Conservation (phyloP, 30 jellyfish, hydroid and myxozoan species). For the Hydractinia echinata region DNA sequence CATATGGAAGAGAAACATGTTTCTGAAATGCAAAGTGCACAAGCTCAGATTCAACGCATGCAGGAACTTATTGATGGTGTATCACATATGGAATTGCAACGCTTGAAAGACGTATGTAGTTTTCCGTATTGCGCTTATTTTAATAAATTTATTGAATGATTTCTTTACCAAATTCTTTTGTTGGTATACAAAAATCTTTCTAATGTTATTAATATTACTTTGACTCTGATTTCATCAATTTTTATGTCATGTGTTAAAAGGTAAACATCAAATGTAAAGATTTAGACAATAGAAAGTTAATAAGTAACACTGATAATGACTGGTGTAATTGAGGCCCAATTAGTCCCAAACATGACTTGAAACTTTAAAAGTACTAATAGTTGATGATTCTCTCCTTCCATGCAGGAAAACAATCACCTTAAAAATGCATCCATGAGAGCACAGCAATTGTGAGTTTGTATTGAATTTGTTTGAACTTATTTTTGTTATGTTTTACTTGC, state of each 20-base stretch:
- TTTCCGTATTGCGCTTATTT: not conserved
- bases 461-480: not conserved
- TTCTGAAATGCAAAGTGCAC: constrained; percentile 81
- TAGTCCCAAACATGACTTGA: too few relatives aligned
- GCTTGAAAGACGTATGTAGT: constrained; percentile 57
- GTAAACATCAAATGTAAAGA: too few relatives aligned
- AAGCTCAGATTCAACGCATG: constrained; percentile 58
- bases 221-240: too few relatives aligned
- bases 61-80: constrained; percentile 71
- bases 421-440: constrained; percentile 61
- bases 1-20: constrained; percentile 79
- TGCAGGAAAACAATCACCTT: too few relatives aligned
- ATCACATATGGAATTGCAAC: constrained; percentile 58
- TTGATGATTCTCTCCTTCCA: too few relatives aligned
- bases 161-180: not conserved
- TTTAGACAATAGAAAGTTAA: too few relatives aligned
- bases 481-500: not conserved
- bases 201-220: too few relatives aligned
- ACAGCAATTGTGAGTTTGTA: constrained; percentile 74
- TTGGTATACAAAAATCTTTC: not conserved
- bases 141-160: not conserved
- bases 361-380: too few relatives aligned
- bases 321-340: too few relatives aligned
- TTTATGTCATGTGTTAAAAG: too few relatives aligned
- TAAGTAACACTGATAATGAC: too few relatives aligned